Percentiles rank a stretch among this genome's conserved stretches.
Conservation (phyloP, 2,888 invertebrate species). For the Miltochrista miniata region DNA sequence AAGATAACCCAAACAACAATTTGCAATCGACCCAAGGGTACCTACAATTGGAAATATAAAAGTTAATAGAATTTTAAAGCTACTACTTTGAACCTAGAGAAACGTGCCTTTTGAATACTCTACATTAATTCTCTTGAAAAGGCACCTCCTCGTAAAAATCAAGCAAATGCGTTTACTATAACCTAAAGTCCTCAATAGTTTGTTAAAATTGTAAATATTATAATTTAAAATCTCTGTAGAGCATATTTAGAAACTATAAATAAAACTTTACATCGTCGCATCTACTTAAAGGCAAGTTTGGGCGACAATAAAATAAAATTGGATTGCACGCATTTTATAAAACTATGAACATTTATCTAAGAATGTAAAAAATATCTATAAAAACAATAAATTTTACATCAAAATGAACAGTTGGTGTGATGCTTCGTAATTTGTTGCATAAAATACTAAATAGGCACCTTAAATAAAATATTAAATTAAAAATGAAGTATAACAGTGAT, state of each 20-base stretch:
- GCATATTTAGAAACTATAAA: not conserved
- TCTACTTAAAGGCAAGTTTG: conserved; percentile 26
- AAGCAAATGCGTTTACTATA: no score
- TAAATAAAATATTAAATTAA: conserved; percentile 45
- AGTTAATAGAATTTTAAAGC: no score
- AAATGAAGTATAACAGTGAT: no score
- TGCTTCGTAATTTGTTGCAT: conserved; percentile 45
- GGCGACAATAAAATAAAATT: conserved; percentile 29
- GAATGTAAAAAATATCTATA: conserved; percentile 31
- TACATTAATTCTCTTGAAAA: no score
- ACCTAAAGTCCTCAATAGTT: no score
- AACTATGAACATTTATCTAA: conserved; percentile 39
- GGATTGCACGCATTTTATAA: conserved; percentile 40
- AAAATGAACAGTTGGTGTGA: conserved; percentile 57
- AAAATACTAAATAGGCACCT: conserved; percentile 62
- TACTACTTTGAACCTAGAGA: no score
- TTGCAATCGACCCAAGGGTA: no score
- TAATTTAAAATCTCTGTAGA: not conserved
- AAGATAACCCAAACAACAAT: no score
- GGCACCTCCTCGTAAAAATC: no score
- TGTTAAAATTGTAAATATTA: no score
- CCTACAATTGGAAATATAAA: no score
- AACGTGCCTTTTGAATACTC: no score
- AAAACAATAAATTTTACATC: conserved; percentile 43
- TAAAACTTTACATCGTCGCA: not conserved